Evolutionary conservation across 2,113 vertebrate genomes (phyloP), one percentile per base, ranked within the genome.

Genomic region (Phasianus colchicus): DNA sequence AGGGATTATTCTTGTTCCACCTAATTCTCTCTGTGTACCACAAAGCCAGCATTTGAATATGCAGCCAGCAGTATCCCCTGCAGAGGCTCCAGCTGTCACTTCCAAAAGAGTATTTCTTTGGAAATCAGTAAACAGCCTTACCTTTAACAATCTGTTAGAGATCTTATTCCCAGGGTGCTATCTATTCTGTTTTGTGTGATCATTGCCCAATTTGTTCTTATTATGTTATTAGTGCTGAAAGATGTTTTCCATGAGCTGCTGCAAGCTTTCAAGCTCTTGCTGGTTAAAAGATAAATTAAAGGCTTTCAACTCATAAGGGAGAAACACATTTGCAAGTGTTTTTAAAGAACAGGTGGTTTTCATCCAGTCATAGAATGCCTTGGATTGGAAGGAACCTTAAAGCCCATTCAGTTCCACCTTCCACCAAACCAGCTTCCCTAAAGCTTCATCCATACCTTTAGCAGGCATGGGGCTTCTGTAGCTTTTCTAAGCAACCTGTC

Each of bases 201-300:
- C 30, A 50, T 89, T 92, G 89, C 83, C 91, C 94, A 93, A 72
- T 95, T 96, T 97, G 80, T 94, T 92, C 91, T 83, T 86, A 92
- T 90, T 94, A 94, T 25, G 63, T 86, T 93, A 91, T 94, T 95
- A 94, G 90, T 77, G 71, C 81, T 92, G 85, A 96, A 96, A 90
- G 73, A 91, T 92, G 74, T 74, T 89, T 97, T 96, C 87, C 79
- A 91, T 95, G 91, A 93, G 54, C 81, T 50, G 40, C 45, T 86
- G 57, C 70, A 95, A 84, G 58, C 70, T 94, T 94, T 92, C 30
- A 48, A 36, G 63, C 70, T 86, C 78, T 89, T 82, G 14, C 74
- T 81, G 45, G 61, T 66, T 74, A 82, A 92, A 90, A 95, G 84
- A 92, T 24, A 61, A 85, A 88, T 88, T 92, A 73, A 71, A 92